Percentiles rank a stretch among this genome's conserved stretches.
These are phyloP conservation scores for Litoditis marina DNA, from an alignment of 2,888 invertebrate genomes.

Conservation along the genomic window DNA sequence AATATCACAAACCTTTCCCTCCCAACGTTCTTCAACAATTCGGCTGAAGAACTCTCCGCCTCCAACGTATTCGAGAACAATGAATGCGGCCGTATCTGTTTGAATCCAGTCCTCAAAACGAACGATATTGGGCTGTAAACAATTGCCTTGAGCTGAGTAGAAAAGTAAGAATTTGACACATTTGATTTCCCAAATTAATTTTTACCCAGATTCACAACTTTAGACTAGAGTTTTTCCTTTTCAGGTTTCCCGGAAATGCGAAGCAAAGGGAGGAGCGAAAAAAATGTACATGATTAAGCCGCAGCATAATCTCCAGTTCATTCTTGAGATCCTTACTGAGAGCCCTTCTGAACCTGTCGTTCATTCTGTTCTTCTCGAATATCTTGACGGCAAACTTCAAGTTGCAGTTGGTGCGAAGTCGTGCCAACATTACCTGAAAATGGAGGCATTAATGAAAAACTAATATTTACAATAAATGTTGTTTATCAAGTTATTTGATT, in stretches of 20 bases:
- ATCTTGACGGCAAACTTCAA: constrained; percentile 22
- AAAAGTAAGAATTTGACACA: too few relatives aligned
- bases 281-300: constrained; percentile 75
- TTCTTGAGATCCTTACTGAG: constrained; percentile 64
- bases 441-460: neutral
- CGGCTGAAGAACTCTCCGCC: constrained; percentile 83
- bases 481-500: too few relatives aligned
- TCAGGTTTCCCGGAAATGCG: too few relatives aligned
- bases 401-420: neutral
- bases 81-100: constrained; percentile 74
- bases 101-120: constrained; percentile 78
- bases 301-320: constrained; percentile 78
- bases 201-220: too few relatives aligned
- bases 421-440: constrained; percentile 10
- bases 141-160: too few relatives aligned
- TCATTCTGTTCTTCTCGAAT: constrained; percentile 24
- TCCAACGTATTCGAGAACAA: constrained; percentile 72
- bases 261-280: too few relatives aligned
- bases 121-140: constrained; percentile 73
- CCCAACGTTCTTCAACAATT: constrained; percentile 66
- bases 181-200: too few relatives aligned
- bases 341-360: constrained; percentile 23
- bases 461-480: too few relatives aligned
- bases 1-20: constrained; percentile 62
- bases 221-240: too few relatives aligned